Base-by-base conservation (phyloP, 2,888 invertebrate genomes). In the Tyria jacobaeae region DNA sequence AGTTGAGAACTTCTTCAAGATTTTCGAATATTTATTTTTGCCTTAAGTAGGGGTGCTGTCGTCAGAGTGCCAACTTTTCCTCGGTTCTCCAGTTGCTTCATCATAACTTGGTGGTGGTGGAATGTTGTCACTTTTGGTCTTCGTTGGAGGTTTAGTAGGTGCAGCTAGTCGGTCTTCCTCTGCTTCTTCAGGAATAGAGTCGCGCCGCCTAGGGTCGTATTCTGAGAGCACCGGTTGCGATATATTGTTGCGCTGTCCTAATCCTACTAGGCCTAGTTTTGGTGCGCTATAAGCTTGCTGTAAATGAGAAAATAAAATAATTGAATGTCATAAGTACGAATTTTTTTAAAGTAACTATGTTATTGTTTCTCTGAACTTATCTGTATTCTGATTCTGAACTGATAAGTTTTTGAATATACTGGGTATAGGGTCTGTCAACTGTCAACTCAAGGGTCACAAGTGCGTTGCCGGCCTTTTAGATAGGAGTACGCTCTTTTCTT, bases 251-350 rank as follows among this genome's bases (percentile, higher is more conserved):
- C 92, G 81, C 78, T 94, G 94, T 55, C 94, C 95, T 66, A 95
- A 86, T 10, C 85, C 85, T 12, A 83, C 57, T 3, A 87, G 90
- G 64, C 94, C 95, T 62, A 95, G 85, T 83, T 95, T 95, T 37
- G 95, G 95, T 12, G 95, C 95, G 81, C 95, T 95, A 86, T 95
- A 95, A 60, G 95, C 95, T 81, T 95, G 92, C 94, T 94, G 84
- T 21, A 87, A 88, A 51, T 21, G 10, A 15, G 21, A 50, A 12
- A 41, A 21, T 3, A 12, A 44, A 3, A 21, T 21, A 44, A 17
- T 2, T 41, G 3, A 41, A 17, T 6, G 7, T 31, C 7, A 31
- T 4, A 31, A 31, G 7, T 7, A 31, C 2, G 3, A 31, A 3
- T 6, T 31, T 31, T 31, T 4, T 31, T 6, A 31, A 31, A 31